Evolutionary conservation across 2,797 vertebrate genomes (phyloP).

Genomic region (Telmatherina bonti): DNA sequence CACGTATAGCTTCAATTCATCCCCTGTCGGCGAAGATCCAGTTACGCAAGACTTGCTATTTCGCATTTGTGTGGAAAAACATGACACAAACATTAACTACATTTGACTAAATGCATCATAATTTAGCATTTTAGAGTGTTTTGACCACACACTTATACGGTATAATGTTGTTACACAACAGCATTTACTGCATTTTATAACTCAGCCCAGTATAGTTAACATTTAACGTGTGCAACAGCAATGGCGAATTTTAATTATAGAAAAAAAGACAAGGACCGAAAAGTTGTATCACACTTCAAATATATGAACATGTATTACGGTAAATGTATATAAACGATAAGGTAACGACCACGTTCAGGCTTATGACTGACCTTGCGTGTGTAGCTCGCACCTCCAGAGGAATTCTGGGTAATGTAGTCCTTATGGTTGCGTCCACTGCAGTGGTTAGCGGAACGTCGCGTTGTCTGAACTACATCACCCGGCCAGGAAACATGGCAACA

Average conservation of each 20-base stretch:
- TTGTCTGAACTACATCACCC: conserved; percentile 62
- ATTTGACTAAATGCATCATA: not conserved
- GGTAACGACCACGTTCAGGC: not conserved
- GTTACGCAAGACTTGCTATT: not conserved
- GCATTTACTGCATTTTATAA: not conserved
- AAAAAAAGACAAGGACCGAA: not conserved
- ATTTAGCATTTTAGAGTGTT: not conserved
- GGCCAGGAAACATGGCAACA: not conserved
- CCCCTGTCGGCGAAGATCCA: not conserved
- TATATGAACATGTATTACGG: not conserved
- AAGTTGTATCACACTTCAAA: fast-evolving
- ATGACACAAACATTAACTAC: too few relatives aligned
- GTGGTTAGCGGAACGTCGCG: fast-evolving
- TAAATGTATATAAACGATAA: not conserved
- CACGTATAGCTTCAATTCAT: not conserved
- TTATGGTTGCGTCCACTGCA: fast-evolving
- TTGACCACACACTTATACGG: not conserved
- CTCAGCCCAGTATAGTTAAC: not conserved
- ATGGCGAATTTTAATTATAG: not conserved
- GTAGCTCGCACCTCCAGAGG: not conserved
- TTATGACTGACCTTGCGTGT: conserved; percentile 60
- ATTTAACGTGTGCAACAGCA: too few relatives aligned
- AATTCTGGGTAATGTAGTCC: conserved; percentile 66
- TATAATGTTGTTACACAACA: not conserved
- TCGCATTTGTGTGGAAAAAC: not conserved